A percentile compares a stretch with the other conserved stretches of the same genome.
These are phyloP conservation scores for Argyresthia albistria DNA, from an alignment of 2,888 invertebrate species.

Conservation along the genomic window DNA sequence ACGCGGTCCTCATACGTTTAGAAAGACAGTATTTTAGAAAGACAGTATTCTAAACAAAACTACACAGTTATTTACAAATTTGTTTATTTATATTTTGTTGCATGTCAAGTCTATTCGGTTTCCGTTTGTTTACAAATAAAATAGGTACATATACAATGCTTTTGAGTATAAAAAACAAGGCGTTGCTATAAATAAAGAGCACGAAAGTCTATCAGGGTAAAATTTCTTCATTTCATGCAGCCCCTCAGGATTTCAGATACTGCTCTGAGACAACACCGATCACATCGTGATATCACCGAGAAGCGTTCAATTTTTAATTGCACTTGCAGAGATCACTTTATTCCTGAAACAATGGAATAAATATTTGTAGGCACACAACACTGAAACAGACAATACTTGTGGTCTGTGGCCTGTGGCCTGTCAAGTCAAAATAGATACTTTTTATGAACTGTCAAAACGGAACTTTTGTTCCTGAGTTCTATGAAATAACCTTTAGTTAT, in stretches of 20 bases:
- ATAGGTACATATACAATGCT: conserved; percentile 49
- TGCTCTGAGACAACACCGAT: conserved; percentile 32
- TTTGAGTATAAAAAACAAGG: conserved; percentile 58
- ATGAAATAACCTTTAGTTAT: too few relatives aligned
- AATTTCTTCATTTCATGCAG: conserved; percentile 51
- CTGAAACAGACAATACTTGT: too few relatives aligned
- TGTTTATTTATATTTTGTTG: conserved; percentile 55
- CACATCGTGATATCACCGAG: conserved; percentile 29
- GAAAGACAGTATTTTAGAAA: not conserved
- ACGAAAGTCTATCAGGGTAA: conserved; percentile 45
- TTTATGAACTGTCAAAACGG: too few relatives aligned
- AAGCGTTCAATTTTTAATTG: conserved; percentile 45
- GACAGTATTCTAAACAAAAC: conserved; percentile 6
- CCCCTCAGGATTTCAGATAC: conserved; percentile 35
- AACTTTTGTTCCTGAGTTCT: too few relatives aligned
- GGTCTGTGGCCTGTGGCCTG: too few relatives aligned
- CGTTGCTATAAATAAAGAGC: conserved; percentile 56
- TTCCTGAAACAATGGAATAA: conserved; percentile 30
- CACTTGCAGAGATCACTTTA: conserved; percentile 31
- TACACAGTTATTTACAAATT: conserved; percentile 53
- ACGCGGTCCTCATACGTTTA: too few relatives aligned
- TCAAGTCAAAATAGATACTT: too few relatives aligned
- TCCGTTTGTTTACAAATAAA: conserved; percentile 58
- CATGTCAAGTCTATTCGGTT: conserved; percentile 63
- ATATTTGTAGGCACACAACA: not conserved